Conservation (phyloP, 1,140 invertebrate genomes). For the Venustaconcha ellipsiformis region DNA sequence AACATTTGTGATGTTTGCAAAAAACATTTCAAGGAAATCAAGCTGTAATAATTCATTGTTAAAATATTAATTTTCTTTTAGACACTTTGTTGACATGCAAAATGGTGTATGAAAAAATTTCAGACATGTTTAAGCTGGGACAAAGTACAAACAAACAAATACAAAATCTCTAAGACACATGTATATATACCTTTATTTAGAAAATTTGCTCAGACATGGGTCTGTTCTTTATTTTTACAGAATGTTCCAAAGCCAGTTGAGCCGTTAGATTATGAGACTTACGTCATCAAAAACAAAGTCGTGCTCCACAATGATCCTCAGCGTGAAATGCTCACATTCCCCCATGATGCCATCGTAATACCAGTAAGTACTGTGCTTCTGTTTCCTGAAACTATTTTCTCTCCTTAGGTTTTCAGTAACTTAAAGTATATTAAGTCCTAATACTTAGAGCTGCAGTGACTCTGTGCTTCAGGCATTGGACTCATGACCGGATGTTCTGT, state of each 20-base stretch:
- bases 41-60: too few species aligned
- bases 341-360: constrained; percentile 83
- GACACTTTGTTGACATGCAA: too few species aligned
- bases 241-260: constrained; percentile 82
- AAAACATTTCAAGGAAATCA: too few species aligned
- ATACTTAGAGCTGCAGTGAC: neutral
- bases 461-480: neutral
- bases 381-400: neutral
- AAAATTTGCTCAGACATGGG: too few species aligned
- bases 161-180: too few species aligned
- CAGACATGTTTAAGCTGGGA: too few species aligned
- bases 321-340: constrained; percentile 88
- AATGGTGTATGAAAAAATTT: too few species aligned
- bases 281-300: constrained; percentile 90
- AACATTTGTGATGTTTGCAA: too few species aligned
- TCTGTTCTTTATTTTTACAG: constrained; percentile 71
- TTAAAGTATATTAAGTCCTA: constrained; percentile 3
- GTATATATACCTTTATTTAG: too few species aligned
- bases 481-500: neutral
- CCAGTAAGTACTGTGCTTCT: constrained; percentile 46
- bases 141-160: too few species aligned
- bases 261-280: constrained; percentile 91
- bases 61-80: too few species aligned
- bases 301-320: constrained; percentile 93
- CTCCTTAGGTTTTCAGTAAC: neutral